Conservation (phyloP, 2,797 vertebrate genomes). For the Columba guinea region DNA sequence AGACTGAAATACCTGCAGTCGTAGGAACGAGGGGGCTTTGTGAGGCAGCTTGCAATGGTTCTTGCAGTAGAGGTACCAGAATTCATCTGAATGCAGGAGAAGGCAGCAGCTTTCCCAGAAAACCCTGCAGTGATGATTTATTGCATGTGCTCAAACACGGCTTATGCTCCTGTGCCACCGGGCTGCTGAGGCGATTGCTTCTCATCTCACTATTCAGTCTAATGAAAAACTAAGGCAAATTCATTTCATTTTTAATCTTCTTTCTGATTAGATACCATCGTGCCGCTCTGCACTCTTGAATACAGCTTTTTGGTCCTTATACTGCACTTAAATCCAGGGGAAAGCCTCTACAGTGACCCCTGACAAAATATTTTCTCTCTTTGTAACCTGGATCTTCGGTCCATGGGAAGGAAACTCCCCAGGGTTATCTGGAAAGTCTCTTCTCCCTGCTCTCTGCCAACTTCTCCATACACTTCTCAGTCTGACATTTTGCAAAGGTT, state of each 20-base stretch:
- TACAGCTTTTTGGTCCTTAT: not conserved
- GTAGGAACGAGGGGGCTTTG: not conserved
- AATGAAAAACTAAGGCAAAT: not conserved
- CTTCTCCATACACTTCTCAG: not conserved
- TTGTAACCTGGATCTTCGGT: not conserved
- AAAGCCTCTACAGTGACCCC: not conserved
- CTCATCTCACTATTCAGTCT: not conserved
- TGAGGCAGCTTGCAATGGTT: not conserved
- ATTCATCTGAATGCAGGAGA: not conserved
- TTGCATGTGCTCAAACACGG: not conserved
- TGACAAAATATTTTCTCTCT: not conserved
- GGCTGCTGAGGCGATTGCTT: not conserved
- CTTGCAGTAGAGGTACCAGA: not conserved
- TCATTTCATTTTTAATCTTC: not conserved
- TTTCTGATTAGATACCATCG: not conserved
- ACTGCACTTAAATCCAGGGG: not conserved
- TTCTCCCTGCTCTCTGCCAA: not conserved
- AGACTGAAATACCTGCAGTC: not conserved
- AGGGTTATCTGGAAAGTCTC: too few relatives aligned
- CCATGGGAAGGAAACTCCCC: not conserved
- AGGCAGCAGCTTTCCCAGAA: not conserved
- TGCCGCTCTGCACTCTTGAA: not conserved
- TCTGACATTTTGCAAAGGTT: not conserved
- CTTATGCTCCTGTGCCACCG: not conserved
- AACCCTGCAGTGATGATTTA: accelerated